These are phyloP conservation scores for Ictidomys tridecemlineatus DNA, from an alignment of 2,113 vertebrate species.

Conservation along the genomic window DNA sequence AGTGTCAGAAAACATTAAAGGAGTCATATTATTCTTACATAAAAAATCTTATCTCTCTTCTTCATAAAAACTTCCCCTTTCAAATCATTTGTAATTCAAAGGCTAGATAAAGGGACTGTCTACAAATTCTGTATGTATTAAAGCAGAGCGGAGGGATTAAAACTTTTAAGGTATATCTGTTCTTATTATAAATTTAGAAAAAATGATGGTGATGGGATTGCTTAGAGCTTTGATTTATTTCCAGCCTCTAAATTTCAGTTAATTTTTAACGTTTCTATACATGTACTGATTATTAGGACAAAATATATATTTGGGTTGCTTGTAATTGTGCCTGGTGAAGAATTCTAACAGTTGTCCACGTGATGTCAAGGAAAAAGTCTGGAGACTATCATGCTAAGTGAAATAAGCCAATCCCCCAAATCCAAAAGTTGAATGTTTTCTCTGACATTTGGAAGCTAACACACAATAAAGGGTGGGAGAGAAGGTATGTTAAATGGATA, in stretches of 20 bases:
- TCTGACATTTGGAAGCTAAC: too few species aligned
- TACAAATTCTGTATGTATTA: conserved; percentile 2
- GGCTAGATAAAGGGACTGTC: not conserved
- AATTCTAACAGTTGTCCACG: not conserved
- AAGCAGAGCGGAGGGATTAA: not conserved
- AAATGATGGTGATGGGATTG: not conserved
- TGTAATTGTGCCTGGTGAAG: not conserved
- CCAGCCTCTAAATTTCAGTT: not conserved
- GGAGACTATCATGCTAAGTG: too few species aligned
- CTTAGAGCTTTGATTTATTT: conserved; percentile 25
- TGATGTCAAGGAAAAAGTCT: not conserved
- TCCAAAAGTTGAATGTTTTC: too few species aligned
- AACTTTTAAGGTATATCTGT: conserved; percentile 3
- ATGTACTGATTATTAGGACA: not conserved
- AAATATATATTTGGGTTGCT: not conserved
- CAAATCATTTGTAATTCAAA: not conserved
- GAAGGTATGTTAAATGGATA: too few species aligned
- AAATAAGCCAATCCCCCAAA: too few species aligned
- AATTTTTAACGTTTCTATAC: not conserved
- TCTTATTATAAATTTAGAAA: not conserved
- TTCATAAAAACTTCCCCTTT: not conserved
- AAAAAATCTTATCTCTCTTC: not conserved
- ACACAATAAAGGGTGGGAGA: too few species aligned
- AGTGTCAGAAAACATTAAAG: not conserved
- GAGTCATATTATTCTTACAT: not conserved